Conservation (phyloP, 2,888 invertebrate genomes). For the Andrena marginata region DNA sequence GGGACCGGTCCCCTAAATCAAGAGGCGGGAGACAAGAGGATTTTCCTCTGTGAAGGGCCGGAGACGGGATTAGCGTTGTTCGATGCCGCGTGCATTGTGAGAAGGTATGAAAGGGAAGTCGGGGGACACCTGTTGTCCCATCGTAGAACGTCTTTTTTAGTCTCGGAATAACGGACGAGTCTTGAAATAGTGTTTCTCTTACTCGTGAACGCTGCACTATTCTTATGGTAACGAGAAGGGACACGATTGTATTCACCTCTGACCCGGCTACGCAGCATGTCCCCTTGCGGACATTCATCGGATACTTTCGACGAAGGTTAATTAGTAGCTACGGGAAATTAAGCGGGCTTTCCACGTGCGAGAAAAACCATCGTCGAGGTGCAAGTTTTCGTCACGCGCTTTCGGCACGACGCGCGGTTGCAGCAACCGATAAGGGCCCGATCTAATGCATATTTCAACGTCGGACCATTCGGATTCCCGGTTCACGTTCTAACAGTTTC, state of each 20-base stretch:
- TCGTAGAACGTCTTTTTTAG: slow-evolving; percentile 31
- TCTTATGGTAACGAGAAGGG: slow-evolving; percentile 1
- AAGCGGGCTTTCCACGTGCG: neutral
- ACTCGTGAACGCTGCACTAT: neutral
- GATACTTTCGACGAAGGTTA: neutral
- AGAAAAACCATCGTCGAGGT: neutral
- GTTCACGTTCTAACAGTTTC: slow-evolving; percentile 55
- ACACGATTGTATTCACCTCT: neutral
- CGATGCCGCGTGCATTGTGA: slow-evolving; percentile 36
- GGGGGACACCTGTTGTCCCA: slow-evolving; percentile 53
- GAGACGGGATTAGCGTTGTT: slow-evolving; percentile 53
- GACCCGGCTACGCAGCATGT: neutral
- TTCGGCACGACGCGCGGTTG: slow-evolving; percentile 52
- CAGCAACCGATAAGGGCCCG: slow-evolving; percentile 46
- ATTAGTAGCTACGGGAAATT: neutral
- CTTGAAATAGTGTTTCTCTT: slow-evolving; percentile 14
- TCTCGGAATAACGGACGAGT: neutral
- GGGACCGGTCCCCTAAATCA: slow-evolving; percentile 44
- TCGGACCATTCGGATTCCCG: slow-evolving; percentile 40
- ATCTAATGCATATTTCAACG: slow-evolving; percentile 60
- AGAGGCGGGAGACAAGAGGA: slow-evolving; percentile 59
- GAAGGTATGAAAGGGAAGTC: slow-evolving; percentile 1
- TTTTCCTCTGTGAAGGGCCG: slow-evolving; percentile 42
- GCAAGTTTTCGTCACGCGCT: slow-evolving; percentile 47
- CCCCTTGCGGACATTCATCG: neutral